These are phyloP conservation scores for Gonocerus acuteangulatus DNA, from an alignment of 2,888 invertebrate species.

Conservation along the genomic window DNA sequence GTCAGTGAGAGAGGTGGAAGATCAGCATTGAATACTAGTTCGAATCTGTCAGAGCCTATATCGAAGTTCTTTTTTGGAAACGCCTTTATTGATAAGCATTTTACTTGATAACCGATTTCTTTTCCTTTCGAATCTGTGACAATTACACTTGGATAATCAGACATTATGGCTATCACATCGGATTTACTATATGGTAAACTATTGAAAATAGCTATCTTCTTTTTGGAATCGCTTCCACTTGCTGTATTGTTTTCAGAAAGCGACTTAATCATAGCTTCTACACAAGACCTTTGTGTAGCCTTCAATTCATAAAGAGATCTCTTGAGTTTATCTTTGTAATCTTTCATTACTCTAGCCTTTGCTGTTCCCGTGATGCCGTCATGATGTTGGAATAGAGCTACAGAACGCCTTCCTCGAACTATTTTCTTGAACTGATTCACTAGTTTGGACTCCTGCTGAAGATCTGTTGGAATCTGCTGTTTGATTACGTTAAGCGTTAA, in stretches of 20 bases:
- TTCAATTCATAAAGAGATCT: constrained; percentile 11
- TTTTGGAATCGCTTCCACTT: not conserved
- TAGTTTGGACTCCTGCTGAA: not conserved
- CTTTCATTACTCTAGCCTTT: constrained; percentile 27
- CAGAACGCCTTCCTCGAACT: constrained; percentile 19
- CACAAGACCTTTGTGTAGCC: not conserved
- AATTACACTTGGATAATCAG: not conserved
- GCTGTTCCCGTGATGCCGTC: constrained; percentile 33
- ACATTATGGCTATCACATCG: not conserved
- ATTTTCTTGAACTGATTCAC: constrained; percentile 15
- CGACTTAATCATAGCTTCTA: not conserved
- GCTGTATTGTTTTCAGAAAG: not conserved
- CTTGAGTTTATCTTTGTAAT: constrained; percentile 23
- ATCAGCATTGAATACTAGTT: constrained; percentile 7
- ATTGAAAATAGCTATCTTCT: constrained; percentile 22
- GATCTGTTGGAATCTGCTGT: not conserved
- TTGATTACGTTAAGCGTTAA: not conserved
- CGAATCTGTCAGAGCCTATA: not conserved
- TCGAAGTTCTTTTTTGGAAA: not conserved
- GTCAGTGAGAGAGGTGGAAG: constrained; percentile 7
- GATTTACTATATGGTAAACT: not conserved
- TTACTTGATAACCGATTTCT: not conserved
- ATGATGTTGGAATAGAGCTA: constrained; percentile 33
- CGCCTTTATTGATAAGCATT: not conserved
- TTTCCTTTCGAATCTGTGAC: not conserved